Evolutionary conservation across 2,797 vertebrate genomes (phyloP).

Genomic region (Columba guinea): DNA sequence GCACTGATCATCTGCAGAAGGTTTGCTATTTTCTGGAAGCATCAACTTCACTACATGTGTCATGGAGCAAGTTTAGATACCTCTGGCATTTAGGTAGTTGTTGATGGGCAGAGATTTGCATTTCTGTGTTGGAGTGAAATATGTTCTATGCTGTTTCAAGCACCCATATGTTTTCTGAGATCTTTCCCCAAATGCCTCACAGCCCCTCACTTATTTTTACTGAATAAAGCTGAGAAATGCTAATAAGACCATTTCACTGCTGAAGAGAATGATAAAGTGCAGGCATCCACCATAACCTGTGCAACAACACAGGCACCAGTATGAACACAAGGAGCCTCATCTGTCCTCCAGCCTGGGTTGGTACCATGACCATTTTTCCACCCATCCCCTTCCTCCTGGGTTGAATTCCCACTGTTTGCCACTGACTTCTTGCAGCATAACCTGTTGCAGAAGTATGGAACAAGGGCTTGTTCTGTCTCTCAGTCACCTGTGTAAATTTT

Average conservation of each 20-base stretch:
- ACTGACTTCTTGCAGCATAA: not conserved
- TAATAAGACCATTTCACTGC: not conserved
- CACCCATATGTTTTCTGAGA: not conserved
- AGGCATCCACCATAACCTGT: no score
- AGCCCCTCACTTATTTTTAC: not conserved
- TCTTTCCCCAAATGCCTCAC: not conserved
- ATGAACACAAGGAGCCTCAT: not conserved
- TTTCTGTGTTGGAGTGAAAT: not conserved
- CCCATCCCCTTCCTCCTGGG: not conserved
- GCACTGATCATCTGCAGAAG: not conserved
- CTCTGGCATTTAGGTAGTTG: not conserved
- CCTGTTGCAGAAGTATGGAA: not conserved
- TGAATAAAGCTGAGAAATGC: not conserved
- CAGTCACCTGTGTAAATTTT: not conserved
- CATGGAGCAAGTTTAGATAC: not conserved
- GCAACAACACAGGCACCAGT: not conserved
- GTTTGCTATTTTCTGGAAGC: not conserved
- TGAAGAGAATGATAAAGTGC: not conserved
- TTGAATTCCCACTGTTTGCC: not conserved
- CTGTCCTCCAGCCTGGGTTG: not conserved
- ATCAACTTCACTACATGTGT: not conserved
- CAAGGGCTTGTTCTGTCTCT: not conserved
- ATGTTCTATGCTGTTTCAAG: not conserved
- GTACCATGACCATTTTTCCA: not conserved
- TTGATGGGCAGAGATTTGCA: not conserved